Evolutionary conservation across 1,140 invertebrate species (phyloP).

Genomic region (Neodiprion pinetum): DNA sequence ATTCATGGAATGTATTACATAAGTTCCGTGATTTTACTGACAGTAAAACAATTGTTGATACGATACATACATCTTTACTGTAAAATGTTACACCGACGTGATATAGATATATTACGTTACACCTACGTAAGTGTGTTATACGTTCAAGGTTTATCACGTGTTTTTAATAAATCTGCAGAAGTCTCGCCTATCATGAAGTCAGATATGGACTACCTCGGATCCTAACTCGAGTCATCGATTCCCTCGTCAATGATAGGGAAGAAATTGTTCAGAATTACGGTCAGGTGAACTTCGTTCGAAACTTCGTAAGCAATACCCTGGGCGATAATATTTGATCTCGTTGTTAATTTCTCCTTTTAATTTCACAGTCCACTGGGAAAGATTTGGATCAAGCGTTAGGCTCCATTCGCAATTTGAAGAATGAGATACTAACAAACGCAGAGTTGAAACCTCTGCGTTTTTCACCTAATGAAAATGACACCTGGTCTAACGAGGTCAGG

Average conservation of each 20-base stretch:
- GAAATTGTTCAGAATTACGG: constrained; percentile 68
- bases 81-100: no score
- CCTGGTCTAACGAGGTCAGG: constrained; percentile 52
- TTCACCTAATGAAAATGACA: not conserved
- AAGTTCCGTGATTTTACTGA: no score
- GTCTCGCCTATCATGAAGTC: constrained; percentile 77
- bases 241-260: constrained; percentile 72
- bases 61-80: no score
- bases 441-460: constrained; percentile 58
- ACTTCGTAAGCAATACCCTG: not conserved
- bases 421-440: constrained; percentile 89
- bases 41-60: no score
- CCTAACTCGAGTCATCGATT: constrained; percentile 83
- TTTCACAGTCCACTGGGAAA: constrained; percentile 65
- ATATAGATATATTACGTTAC: no score
- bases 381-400: constrained; percentile 79
- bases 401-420: constrained; percentile 80
- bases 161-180: no score
- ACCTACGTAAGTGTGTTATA: no score
- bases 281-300: constrained; percentile 63
- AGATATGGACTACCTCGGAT: constrained; percentile 84
- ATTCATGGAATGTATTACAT: no score
- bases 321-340: constrained; percentile 12
- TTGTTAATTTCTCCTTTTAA: constrained; percentile 35
- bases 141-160: no score